Evolutionary conservation across 2,888 invertebrate genomes (phyloP), one percentile per base, ranked within the genome.

Genomic region (Parnassius mnemosyne): DNA sequence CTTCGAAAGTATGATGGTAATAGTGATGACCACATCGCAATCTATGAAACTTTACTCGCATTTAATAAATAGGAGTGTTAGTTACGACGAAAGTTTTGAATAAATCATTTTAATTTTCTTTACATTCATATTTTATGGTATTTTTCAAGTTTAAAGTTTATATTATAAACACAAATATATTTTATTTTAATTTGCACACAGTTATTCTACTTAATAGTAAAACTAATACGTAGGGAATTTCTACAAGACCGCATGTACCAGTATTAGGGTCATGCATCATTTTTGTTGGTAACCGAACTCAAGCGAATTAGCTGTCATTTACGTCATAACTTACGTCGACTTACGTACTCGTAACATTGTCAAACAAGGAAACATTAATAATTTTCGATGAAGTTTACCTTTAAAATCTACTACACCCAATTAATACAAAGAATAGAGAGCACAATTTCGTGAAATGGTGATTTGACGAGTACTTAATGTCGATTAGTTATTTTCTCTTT

Each of bases 321-420:
- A 54, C 54, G 44, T 54, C 54, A 54, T 11, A 7, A 3, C 13
- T n/a, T 41, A 41, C 53, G 46, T 46, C 13, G 42, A 41, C 12
- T n/a, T 13, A n/a, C 53, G 41, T 41, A 13, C n/a, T 41, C 41
- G 10, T 9, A 41, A 41, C 44, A 44, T 54, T 54, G 54, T 44
- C n/a, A 43, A 20, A 54, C 54, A 20, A 54, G 54, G 44, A 54
- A 54, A 54, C 53, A 42, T n/a, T 47, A 20, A 55, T 55, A 47
- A 55, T 55, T 34, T 34, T 55, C 20, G 9, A 13, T 25, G 47
- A 55, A 55, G 25, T 47, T 16, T 55, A n/a, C 16, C 16, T 55
- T 55, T 34, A 3, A 55, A 55, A 55, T 25, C 13, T 50, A 7
- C 11, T 44, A 25, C 11, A 16, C 10, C 55, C 47, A 46, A 55